phyloP scores from a whole-genome alignment of 2,888 invertebrate genomes.

The Girardia tigrina region DNA sequence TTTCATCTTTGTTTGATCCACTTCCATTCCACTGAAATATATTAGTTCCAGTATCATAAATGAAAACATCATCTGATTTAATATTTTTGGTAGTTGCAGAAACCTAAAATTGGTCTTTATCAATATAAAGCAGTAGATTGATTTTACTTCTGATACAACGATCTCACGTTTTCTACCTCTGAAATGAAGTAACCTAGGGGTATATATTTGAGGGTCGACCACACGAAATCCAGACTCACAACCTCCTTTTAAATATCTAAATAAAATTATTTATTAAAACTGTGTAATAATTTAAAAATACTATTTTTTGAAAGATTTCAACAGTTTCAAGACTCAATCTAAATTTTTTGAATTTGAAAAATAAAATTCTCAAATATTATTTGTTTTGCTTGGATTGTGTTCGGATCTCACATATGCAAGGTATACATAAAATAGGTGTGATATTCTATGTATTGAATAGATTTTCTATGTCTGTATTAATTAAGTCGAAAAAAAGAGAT shows the following conservation, averaged over 20 bases:
- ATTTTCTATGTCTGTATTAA: too few species aligned
- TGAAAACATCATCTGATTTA: conserved; percentile 44
- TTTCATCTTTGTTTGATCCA: conserved; percentile 45
- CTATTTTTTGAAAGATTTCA: too few species aligned
- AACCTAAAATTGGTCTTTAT: background rate
- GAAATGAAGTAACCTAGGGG: conserved; percentile 37
- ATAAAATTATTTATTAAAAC: background rate
- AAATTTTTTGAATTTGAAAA: too few species aligned
- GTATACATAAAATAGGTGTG: too few species aligned
- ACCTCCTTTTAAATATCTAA: conserved; percentile 38
- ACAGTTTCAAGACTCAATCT: too few species aligned
- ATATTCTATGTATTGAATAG: too few species aligned
- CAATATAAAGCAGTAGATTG: background rate
- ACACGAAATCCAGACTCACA: conserved; percentile 37
- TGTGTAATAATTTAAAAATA: too few species aligned
- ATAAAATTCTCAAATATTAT: too few species aligned
- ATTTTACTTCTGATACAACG: background rate
- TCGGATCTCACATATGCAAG: too few species aligned
- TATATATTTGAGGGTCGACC: conserved; percentile 37
- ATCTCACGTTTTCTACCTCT: conserved; percentile 25
- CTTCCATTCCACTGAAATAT: conserved; percentile 46
- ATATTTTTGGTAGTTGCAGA: conserved; percentile 38
- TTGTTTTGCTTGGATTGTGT: too few species aligned
- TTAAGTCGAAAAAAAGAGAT: too few species aligned
- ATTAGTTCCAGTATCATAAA: conserved; percentile 44